phyloP scores from a whole-genome alignment of 2,113 vertebrate species.

The Peromyscus californicus region DNA sequence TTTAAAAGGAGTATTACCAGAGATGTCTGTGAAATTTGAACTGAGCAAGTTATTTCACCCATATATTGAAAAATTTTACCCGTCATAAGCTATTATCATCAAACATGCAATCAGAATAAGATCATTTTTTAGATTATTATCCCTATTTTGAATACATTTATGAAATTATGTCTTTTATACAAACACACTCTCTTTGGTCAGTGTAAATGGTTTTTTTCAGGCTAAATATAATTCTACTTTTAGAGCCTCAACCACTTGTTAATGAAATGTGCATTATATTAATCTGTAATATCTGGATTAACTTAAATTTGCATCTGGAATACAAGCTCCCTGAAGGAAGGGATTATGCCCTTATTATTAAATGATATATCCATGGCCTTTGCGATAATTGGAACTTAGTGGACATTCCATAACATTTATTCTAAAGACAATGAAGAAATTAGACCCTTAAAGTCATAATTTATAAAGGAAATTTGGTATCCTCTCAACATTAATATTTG shows the following conservation, averaged over 20 bases:
- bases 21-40: background rate
- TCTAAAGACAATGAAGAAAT: slow-evolving; percentile 16
- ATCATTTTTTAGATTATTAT: background rate
- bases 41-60: background rate
- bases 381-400: background rate
- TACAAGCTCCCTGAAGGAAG: background rate
- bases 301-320: background rate
- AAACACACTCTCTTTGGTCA: background rate
- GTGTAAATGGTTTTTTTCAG: no score
- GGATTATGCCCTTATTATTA: background rate
- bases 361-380: background rate
- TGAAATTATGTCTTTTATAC: background rate
- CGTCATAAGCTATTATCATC: background rate
- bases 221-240: background rate
- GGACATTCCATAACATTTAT: background rate
- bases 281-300: background rate
- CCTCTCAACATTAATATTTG: background rate
- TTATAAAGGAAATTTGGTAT: slow-evolving; percentile 49
- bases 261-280: background rate
- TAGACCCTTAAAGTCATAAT: background rate
- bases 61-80: background rate
- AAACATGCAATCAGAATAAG: background rate
- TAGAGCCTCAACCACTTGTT: background rate
- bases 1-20: background rate
- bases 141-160: slow-evolving; percentile 14